Evolutionary conservation across 2,797 vertebrate genomes (phyloP).

Genomic region (Eleutherodactylus coqui): DNA sequence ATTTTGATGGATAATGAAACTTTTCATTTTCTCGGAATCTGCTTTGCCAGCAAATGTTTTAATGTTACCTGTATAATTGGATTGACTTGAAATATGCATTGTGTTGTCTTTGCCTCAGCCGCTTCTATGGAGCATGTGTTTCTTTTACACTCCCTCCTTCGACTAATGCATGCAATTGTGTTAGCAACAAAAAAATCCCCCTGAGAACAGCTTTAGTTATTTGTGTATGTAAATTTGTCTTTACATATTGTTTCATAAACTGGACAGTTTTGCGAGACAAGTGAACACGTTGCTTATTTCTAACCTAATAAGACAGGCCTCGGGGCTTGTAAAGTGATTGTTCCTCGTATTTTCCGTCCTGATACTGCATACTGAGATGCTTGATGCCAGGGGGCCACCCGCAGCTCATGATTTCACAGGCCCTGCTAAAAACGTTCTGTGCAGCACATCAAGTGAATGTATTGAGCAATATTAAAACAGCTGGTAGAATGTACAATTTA

Average conservation of each 20-base stretch:
- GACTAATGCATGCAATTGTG: conserved; percentile 43
- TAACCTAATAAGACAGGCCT: conserved; percentile 63
- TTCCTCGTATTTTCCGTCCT: conserved; percentile 66
- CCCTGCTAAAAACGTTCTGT: conserved; percentile 62
- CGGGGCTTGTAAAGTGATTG: conserved; percentile 54
- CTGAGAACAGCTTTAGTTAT: conserved; percentile 39
- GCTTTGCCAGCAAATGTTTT: conserved; percentile 52
- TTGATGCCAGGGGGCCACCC: conserved; percentile 45
- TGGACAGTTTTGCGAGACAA: conserved; percentile 52
- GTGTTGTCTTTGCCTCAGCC: conserved; percentile 34
- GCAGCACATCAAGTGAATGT: conserved; percentile 66
- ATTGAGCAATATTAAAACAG: conserved; percentile 34
- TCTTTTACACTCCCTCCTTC: conserved; percentile 24
- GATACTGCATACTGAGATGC: conserved; percentile 55
- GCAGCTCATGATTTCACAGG: conserved; percentile 65
- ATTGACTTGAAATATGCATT: conserved; percentile 57
- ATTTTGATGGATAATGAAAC: conserved; percentile 58
- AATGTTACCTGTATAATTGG: conserved; percentile 54
- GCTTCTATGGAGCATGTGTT: conserved; percentile 5
- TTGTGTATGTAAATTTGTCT: conserved; percentile 42
- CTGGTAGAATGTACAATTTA: conserved; percentile 58
- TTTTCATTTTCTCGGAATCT: conserved; percentile 47
- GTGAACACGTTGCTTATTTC: conserved; percentile 43
- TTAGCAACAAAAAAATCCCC: conserved; percentile 46
- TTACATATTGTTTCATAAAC: conserved; percentile 57